A percentile compares a stretch with the other conserved stretches of the same genome.
Evolutionary conservation across 2,113 vertebrate species (phyloP).

Genomic region (Podocnemis expansa): DNA sequence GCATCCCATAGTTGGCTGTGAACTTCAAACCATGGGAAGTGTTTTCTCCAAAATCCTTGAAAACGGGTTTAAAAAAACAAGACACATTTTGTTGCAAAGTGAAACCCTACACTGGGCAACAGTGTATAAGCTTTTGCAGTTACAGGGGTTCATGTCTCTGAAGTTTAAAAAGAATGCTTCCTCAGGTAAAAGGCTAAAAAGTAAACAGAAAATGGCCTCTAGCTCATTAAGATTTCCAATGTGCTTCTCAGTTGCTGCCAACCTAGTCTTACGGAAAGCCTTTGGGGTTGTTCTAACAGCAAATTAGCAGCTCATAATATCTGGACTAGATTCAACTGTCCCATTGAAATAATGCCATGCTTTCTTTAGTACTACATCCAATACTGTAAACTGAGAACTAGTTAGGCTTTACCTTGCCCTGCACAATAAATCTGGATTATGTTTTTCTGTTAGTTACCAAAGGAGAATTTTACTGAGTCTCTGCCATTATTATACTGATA

Average conservation of each 20-base stretch:
- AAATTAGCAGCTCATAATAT: conserved; percentile 51
- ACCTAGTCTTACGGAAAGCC: conserved; percentile 10
- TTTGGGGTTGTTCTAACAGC: conserved; percentile 32
- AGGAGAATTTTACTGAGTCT: conserved; percentile 5
- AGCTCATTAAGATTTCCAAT: conserved; percentile 27
- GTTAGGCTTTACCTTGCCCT: not conserved
- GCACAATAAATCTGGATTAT: not conserved
- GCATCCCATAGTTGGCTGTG: not conserved
- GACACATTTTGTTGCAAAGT: conserved; percentile 1
- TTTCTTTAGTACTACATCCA: conserved; percentile 31
- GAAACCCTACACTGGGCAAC: not conserved
- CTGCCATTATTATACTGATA: not conserved
- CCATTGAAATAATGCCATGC: not conserved
- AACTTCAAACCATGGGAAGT: not conserved
- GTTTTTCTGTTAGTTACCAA: not conserved
- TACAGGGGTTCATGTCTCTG: not conserved
- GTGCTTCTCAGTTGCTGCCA: conserved; percentile 9
- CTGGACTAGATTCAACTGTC: conserved; percentile 39
- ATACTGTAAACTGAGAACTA: conserved; percentile 1
- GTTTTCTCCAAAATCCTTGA: not conserved
- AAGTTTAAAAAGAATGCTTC: conserved; percentile 15
- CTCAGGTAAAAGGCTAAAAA: not conserved
- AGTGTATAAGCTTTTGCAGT: not conserved
- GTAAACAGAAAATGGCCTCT: conserved; percentile 6
- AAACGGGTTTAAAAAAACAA: not conserved